These are phyloP conservation scores for Lindbergichthys nudifrons DNA, from an alignment of 2,797 vertebrate species.

Conservation along the genomic window DNA sequence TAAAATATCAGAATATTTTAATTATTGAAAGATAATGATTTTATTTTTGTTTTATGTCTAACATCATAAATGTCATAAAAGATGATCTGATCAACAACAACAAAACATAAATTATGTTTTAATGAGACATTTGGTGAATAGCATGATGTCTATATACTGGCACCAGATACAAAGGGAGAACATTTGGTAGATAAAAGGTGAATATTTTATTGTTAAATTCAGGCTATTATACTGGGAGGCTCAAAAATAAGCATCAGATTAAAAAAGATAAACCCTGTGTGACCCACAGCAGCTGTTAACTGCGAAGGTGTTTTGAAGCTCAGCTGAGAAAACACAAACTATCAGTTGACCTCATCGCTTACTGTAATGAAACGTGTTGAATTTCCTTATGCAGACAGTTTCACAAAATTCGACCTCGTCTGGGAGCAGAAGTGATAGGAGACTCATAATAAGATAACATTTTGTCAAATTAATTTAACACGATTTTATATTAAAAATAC, in stretches of 20 bases:
- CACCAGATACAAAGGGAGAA: background rate
- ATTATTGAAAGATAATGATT: background rate
- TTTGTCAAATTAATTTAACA: too few relatives aligned
- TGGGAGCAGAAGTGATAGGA: background rate
- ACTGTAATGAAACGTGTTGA: background rate
- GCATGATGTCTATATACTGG: background rate
- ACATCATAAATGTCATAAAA: background rate
- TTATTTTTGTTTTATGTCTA: background rate
- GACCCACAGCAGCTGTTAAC: conserved; percentile 2
- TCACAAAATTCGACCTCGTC: background rate
- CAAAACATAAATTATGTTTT: background rate
- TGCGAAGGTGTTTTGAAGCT: background rate
- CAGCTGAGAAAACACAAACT: conserved; percentile 3
- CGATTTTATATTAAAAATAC: background rate
- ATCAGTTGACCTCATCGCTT: conserved; percentile 5
- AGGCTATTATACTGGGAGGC: background rate
- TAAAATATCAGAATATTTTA: background rate
- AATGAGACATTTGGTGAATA: background rate
- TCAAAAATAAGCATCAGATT: background rate
- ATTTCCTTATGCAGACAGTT: background rate
- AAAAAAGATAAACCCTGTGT: background rate
- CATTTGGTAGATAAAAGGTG: background rate
- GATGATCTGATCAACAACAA: background rate
- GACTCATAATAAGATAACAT: background rate
- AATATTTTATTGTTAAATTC: conserved; percentile 4